Base-by-base conservation (phyloP, 2,113 vertebrate species). In the Tauraco erythrolophus region DNA sequence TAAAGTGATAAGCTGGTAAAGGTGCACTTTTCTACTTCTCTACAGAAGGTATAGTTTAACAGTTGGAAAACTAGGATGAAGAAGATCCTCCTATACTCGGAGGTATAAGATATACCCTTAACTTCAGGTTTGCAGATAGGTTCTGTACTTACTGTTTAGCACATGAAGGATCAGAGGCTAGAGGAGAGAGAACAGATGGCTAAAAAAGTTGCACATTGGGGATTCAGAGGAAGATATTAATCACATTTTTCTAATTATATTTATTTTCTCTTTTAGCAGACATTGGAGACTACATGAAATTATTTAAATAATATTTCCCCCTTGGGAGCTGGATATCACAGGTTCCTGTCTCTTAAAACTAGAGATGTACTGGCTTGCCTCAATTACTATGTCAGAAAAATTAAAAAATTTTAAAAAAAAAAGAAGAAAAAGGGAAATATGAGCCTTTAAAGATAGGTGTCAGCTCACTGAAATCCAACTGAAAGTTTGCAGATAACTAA, bases 41-140 rank as follows among this genome's bases (percentile, higher is more conserved):
- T 65, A 11, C 3, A 58, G 37, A 72, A 56, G 8, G 12, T 28
- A 9, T 9, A 62, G 30, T 54, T 88, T 83, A 85, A 72, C 31
- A 83, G 27, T 31, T 69, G 9, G 18, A 84, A 91, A 70, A 69
- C 7, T n/a, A 30, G 10, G 8, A 24, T 43, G 6, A 39, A 51
- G 13, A 39, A 56, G 13, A 53, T 48, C 3, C 24, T 4, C 7
- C 35, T 65, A 1, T 57, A 57, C 0, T 0, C 57, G 19, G 8
- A 45, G 3, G 4, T 45, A 2, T 48, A 39, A 35, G 6, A 25
- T 56, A 25, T 56, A 66, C 10, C 37, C 35, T 83, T 89, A 57
- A 39, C 13, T 24, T 93, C 33, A 88, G 8, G 22, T 88, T 30
- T 87, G 7, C 57, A 37, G 28, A 0, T 45, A 33, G 11, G 5